Evolutionary conservation across 2,888 invertebrate species (phyloP), one percentile per base, ranked within the genome.

Genomic region (Blastobasis lacticolella): DNA sequence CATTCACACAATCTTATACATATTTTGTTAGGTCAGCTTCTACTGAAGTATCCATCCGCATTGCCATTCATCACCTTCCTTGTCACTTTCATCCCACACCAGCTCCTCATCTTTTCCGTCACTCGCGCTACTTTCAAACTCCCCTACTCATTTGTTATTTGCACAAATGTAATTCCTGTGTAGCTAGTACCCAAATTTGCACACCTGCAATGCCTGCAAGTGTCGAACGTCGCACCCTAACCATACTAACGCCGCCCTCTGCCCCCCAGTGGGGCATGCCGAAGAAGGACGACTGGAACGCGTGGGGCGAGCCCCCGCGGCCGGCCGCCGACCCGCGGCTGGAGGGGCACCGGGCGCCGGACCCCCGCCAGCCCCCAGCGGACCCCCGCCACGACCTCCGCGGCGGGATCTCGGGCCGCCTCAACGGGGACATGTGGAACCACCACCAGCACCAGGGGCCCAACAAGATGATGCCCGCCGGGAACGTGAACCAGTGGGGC

Each of bases 341-440:
- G n/a, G 88, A 85, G 53, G 76, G 80, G 42, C 88, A 83, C 54
- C 81, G 82, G 50, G 69, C 78, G 4, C 73, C 79, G 36, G 88
- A 87, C 59, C 83, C 82, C 44, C 79, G 88, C 10, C 84, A 82
- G 54, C 88, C 83, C 55, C 76, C 89, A 60, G 73, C 87, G 42
- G 84, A 88, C 56, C 85, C 87, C 37, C 81, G 87, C 37, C 84
- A 85, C 60, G 88, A 88, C 55, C 67, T 86, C 45, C 92, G 76
- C 74, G 90, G 91, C 47, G 95, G 95, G 48, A 95, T 95, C 65
- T 95, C 95, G 9, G 95, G 95, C 10, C 90, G 95, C 8, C 89
- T 95, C 52, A 95, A 95, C 71, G 95, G 95, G 1, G 92, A 95
- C 63, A 95, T 95, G 93, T 95, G 95, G 95, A 92, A 91, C 42